A percentile compares a stretch with the other conserved stretches of the same genome.
Evolutionary conservation across 2,888 invertebrate species (phyloP).

Genomic region (Brenthis daphne): DNA sequence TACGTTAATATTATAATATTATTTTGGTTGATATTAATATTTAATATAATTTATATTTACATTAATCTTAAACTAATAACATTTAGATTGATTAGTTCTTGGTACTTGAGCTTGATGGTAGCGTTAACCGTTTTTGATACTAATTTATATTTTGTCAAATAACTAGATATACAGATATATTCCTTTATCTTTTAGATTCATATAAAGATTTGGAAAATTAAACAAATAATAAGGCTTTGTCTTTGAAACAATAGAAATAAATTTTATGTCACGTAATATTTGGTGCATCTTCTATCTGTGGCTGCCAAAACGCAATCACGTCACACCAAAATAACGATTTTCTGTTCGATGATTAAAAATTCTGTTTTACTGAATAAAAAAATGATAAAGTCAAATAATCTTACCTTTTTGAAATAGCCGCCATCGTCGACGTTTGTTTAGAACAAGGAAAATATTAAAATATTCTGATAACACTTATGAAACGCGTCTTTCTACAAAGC

Average conservation of each 20-base stretch:
- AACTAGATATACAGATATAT: background rate
- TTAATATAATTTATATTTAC: no score
- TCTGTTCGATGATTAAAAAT: conserved; percentile 15
- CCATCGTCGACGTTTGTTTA: conserved; percentile 20
- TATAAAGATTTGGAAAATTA: background rate
- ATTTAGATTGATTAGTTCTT: no score
- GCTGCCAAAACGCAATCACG: conserved; percentile 31
- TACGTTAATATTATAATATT: no score
- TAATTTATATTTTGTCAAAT: no score
- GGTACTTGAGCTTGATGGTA: no score
- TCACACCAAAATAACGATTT: conserved; percentile 42
- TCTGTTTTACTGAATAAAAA: conserved; percentile 6
- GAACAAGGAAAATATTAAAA: conserved; percentile 33
- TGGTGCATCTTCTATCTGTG: conserved; percentile 33
- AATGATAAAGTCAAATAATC: conserved; percentile 17
- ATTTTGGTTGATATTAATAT: no score
- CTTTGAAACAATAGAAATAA: conserved; percentile 6
- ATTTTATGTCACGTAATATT: conserved; percentile 15
- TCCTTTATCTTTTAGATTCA: background rate
- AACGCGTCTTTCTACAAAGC: conserved; percentile 44
- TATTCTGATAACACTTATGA: conserved; percentile 33
- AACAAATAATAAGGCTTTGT: background rate
- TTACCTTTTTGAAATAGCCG: conserved; percentile 35
- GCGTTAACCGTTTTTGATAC: no score
- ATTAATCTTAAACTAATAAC: no score